These are phyloP conservation scores for Staurois parvus DNA, from an alignment of 2,797 vertebrate genomes.

Conservation along the genomic window DNA sequence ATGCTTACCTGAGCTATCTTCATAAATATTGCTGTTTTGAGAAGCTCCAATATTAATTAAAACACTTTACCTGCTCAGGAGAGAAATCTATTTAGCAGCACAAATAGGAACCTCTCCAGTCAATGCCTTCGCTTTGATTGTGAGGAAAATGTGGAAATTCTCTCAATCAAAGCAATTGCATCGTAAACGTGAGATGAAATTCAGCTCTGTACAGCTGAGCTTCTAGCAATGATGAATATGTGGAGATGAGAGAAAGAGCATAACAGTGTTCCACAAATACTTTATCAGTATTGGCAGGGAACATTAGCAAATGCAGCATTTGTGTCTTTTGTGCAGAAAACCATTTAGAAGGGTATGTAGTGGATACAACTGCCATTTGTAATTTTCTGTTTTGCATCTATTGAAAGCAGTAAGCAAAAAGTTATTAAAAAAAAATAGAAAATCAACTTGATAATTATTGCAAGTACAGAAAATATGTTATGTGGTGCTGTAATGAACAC, in stretches of 20 bases:
- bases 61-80: constrained; percentile 87
- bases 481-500: too few relatives aligned
- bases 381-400: too few relatives aligned
- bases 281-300: constrained; percentile 13
- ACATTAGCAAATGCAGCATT: constrained; percentile 12
- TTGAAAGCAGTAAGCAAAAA: background rate
- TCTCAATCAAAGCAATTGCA: constrained; percentile 75
- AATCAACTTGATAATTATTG: background rate
- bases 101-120: constrained; percentile 83
- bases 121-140: constrained; percentile 69
- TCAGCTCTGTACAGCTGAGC: constrained; percentile 71
- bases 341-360: background rate
- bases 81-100: constrained; percentile 85
- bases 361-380: background rate
- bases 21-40: constrained; percentile 91
- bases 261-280: constrained; percentile 1
- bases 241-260: constrained; percentile 23
- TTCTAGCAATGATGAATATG: constrained; percentile 57
- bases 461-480: too few relatives aligned
- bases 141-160: constrained; percentile 72
- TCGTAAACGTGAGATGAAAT: constrained; percentile 69
- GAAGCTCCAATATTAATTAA: constrained; percentile 94
- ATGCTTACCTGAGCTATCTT: constrained; percentile 87
- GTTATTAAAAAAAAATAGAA: too few relatives aligned
- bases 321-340: background rate